phyloP scores from a whole-genome alignment of 2,113 vertebrate species.

The Sebastes fasciatus region DNA sequence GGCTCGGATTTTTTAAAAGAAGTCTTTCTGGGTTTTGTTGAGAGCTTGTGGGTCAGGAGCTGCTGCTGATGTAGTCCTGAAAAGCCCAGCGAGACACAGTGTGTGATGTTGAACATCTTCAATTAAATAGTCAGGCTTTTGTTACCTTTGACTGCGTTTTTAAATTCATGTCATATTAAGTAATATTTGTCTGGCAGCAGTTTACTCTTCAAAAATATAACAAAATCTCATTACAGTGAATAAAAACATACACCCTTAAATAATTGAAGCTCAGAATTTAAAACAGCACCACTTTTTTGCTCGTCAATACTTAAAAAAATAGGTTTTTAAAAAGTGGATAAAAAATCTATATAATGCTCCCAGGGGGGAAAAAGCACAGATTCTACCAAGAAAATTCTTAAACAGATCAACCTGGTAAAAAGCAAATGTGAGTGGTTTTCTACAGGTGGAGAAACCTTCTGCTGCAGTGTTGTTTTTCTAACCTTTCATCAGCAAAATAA shows the following conservation, averaged over 20 bases:
- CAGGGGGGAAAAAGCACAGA: background rate
- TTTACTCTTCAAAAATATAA: background rate
- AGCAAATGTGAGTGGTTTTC: background rate
- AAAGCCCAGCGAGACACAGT: background rate
- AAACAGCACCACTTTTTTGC: background rate
- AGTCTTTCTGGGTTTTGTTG: constrained; percentile 2
- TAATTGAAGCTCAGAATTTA: constrained; percentile 18
- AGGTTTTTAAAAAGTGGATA: background rate
- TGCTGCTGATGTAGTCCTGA: constrained; percentile 2
- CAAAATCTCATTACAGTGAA: background rate
- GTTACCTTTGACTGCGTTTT: background rate
- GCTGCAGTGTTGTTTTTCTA: background rate
- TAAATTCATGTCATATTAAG: constrained; percentile 4
- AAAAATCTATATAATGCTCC: background rate
- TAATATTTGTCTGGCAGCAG: background rate
- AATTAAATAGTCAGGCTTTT: background rate
- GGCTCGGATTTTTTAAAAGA: constrained; percentile 4
- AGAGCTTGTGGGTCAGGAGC: constrained; percentile 30
- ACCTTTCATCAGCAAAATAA: background rate
- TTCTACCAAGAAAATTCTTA: background rate
- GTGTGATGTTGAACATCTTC: constrained; percentile 26
- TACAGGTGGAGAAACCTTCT: background rate
- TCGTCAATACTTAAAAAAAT: background rate
- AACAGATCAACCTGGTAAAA: constrained; percentile 1
- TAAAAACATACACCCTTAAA: constrained; percentile 12